Conservation (phyloP, 2,888 invertebrate species). For the Eristalis intricaria region DNA sequence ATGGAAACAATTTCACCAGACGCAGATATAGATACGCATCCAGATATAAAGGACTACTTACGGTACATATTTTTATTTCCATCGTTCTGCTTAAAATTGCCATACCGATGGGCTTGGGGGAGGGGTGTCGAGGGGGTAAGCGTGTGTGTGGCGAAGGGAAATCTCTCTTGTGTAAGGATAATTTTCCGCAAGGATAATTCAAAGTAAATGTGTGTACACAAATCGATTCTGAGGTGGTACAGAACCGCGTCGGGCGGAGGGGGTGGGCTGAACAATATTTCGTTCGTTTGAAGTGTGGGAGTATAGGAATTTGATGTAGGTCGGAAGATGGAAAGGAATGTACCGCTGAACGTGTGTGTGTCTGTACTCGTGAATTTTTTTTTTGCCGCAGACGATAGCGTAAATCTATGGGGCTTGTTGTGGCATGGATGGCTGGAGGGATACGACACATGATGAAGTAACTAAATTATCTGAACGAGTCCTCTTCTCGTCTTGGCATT, state of each 20-base stretch:
- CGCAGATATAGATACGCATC: constrained; percentile 6
- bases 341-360: neutral
- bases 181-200: constrained; percentile 68
- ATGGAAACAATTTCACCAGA: constrained; percentile 51
- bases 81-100: constrained; percentile 15
- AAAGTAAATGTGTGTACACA: constrained; percentile 62
- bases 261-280: constrained; percentile 1
- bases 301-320: constrained; percentile 49
- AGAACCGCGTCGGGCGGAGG: constrained; percentile 2
- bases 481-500: neutral
- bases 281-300: constrained; percentile 41
- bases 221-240: constrained; percentile 54
- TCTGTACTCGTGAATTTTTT: neutral
- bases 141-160: neutral
- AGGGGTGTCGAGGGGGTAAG: neutral
- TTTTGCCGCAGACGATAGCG: constrained; percentile 4
- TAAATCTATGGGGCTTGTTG: neutral
- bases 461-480: constrained; percentile 23
- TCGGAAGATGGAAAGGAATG: constrained; percentile 5
- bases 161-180: constrained; percentile 56
- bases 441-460: constrained; percentile 37
- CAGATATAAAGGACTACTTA: constrained; percentile 33
- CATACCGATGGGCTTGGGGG: neutral
- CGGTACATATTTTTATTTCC: constrained; percentile 33
- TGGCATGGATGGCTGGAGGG: constrained; percentile 22